Evolutionary conservation across 2,797 vertebrate species (phyloP), one percentile per base, ranked within the genome.

Genomic region (Bradypus variegatus): DNA sequence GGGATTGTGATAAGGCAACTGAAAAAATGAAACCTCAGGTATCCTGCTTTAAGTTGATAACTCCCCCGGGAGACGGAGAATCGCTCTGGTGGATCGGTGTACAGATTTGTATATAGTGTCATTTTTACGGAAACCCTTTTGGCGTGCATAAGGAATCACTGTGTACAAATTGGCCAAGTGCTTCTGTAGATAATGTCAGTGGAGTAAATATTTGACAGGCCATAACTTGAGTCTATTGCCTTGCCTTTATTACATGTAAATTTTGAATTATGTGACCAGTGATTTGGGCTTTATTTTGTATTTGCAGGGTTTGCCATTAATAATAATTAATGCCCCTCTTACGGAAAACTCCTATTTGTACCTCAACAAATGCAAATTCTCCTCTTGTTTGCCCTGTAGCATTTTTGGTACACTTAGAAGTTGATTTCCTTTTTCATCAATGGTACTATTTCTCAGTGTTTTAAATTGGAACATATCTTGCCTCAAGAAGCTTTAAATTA

Each of bases 1-100:
- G 98, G 97, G 98, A 97, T 97, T 97, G 96, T 97, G 96, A 95
- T 97, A 97, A 98, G 98, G 98, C 97, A 97, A 98, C 96, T 95
- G 97, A 98, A 97, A 98, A 98, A 98, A 95, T 97, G 98, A 98
- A 98, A 98, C 98, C 99, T 99, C 99, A 99, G 99, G 99, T 99
- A 98, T 98, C 97, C 97, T 98, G 98, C 98, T 98, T 98, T 98
- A 98, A 97, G 97, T 97, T 94, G 97, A 96, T 95, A 85, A 94
- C 97, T 96, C 98, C 97, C 97, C 96, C 96, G 97, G 97, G 98
- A 98, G 98, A 97, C 90, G 96, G 97, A 97, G 96, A 91, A 84
- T 91, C 93, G 97, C 97, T 97, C 91, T 97, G 95, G 97, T 96
- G 97, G 98, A 96, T 97, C 97, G 96, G 95, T 99, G 98, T 98